A percentile compares a stretch with the other conserved stretches of the same genome.
phyloP scores from a whole-genome alignment of 1,140 invertebrate genomes.

The Myzus persicae region DNA sequence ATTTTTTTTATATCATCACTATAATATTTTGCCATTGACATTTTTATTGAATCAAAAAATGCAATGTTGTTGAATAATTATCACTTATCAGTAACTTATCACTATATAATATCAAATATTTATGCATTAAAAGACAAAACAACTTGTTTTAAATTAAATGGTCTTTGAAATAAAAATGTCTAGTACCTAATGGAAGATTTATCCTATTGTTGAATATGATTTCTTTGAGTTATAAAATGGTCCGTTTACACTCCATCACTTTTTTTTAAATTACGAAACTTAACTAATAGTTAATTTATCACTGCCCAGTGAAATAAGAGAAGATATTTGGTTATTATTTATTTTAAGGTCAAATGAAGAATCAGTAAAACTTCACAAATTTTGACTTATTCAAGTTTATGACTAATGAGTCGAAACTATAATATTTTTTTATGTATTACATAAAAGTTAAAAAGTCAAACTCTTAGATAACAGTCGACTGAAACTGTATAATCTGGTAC shows the following conservation, averaged over 20 bases:
- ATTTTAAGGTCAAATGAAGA: too few relatives aligned
- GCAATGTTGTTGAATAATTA: too few relatives aligned
- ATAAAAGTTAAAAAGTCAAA: background rate
- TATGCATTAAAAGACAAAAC: background rate
- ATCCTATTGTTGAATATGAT: background rate
- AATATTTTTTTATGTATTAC: background rate
- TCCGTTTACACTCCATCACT: too few relatives aligned
- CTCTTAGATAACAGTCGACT: background rate
- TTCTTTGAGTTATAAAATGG: background rate
- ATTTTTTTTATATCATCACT: too few relatives aligned
- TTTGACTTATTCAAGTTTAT: background rate
- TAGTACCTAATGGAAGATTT: background rate
- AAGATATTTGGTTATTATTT: background rate
- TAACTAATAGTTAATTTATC: background rate
- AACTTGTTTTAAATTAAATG: background rate
- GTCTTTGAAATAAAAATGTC: background rate
- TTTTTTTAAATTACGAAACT: background rate
- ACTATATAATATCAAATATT: background rate
- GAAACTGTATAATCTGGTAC: background rate
- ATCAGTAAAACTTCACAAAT: background rate
- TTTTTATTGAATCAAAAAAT: too few relatives aligned
- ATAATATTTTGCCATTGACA: too few relatives aligned
- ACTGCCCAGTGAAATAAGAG: background rate
- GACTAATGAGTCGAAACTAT: background rate
- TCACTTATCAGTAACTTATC: background rate